These are phyloP conservation scores for Trichogramma pretiosum DNA, from an alignment of 1,140 invertebrate species.

Conservation along the genomic window DNA sequence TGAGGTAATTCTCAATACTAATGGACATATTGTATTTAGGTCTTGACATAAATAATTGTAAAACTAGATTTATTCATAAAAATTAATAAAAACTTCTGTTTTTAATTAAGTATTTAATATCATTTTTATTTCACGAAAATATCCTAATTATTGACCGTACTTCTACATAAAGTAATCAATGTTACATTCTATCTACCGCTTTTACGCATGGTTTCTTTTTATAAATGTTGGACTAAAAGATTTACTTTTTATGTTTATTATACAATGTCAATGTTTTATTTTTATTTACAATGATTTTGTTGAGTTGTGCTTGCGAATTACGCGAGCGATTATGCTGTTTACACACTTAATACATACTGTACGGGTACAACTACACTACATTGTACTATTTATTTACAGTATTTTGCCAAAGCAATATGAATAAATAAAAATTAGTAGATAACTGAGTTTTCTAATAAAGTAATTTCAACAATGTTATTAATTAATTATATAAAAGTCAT, in stretches of 20 bases:
- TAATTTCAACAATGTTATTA: background rate
- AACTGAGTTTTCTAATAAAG: background rate
- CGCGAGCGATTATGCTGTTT: slow-evolving; percentile 10
- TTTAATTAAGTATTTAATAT: too few species aligned
- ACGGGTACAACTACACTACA: slow-evolving; percentile 8
- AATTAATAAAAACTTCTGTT: slow-evolving; percentile 20
- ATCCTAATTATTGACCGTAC: too few species aligned
- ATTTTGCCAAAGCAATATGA: slow-evolving; percentile 1
- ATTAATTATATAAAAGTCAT: slow-evolving; percentile 2
- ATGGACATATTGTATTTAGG: too few species aligned
- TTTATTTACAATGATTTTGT: slow-evolving; percentile 15
- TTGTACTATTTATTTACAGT: slow-evolving; percentile 18
- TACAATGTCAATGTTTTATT: slow-evolving; percentile 8
- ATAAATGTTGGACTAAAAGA: too few species aligned
- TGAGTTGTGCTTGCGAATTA: slow-evolving; percentile 2
- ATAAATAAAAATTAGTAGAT: background rate
- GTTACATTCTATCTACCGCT: too few species aligned
- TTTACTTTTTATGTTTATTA: slow-evolving; percentile 11
- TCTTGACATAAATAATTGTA: slow-evolving; percentile 15
- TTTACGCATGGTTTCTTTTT: too few species aligned
- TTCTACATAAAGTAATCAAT: too few species aligned
- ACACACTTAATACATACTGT: slow-evolving; percentile 12
- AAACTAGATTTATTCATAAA: slow-evolving; percentile 18
- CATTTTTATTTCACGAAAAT: too few species aligned
- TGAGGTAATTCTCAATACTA: too few species aligned